Percentiles rank a stretch among this genome's conserved stretches.
Conservation (phyloP, 2,797 vertebrate genomes). For the Cuculus canorus region DNA sequence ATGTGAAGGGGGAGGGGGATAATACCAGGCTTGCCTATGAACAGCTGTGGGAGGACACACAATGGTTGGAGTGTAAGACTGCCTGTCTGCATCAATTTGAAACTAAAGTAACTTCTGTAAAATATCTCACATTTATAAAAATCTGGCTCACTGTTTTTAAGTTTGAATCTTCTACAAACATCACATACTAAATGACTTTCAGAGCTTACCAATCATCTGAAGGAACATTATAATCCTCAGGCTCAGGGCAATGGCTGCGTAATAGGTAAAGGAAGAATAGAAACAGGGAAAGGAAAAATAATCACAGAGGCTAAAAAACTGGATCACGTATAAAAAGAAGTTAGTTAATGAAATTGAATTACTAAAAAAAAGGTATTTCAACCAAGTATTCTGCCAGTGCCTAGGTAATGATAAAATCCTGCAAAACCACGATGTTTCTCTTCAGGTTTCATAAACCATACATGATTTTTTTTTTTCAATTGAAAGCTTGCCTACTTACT, state of each 20-base stretch:
- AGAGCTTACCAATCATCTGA: conserved; percentile 94
- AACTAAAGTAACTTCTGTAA: neutral
- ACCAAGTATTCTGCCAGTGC: neutral
- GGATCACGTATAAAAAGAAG: neutral
- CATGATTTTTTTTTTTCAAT: neutral
- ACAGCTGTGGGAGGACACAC: too few relatives aligned
- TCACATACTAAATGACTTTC: conserved; percentile 66
- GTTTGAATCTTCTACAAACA: conserved; percentile 2
- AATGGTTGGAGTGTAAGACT: neutral
- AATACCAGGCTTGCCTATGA: too few relatives aligned
- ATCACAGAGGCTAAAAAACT: conserved; percentile 49
- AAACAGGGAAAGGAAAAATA: conserved; percentile 69
- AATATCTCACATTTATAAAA: neutral
- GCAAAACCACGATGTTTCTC: neutral
- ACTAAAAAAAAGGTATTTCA: neutral
- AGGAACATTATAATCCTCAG: conserved; percentile 92
- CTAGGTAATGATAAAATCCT: neutral
- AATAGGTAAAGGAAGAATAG: conserved; percentile 74
- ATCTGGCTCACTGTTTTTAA: neutral
- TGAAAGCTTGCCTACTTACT: neutral
- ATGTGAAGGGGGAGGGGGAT: too few relatives aligned
- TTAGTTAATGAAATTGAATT: neutral
- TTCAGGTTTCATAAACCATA: neutral
- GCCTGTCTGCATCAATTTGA: neutral
- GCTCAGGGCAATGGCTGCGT: conserved; percentile 92